Conservation (phyloP, 2,113 vertebrate species). For the Nematolebias whitei region DNA sequence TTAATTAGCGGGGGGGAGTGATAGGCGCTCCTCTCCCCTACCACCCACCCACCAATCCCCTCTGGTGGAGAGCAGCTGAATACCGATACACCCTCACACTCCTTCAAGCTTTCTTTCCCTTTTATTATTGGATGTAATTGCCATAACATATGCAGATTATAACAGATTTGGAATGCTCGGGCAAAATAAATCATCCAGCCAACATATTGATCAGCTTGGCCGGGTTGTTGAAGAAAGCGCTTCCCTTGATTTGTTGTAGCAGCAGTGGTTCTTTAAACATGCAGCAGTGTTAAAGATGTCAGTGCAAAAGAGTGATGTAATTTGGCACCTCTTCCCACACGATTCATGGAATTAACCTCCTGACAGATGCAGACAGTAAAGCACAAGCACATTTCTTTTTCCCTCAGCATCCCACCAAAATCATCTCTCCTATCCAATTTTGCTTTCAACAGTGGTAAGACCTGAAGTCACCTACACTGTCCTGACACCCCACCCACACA, state of each 20-base stretch:
- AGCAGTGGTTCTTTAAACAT: not conserved
- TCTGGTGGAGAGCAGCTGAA: conserved; percentile 45
- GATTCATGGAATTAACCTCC: conserved; percentile 54
- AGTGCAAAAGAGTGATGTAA: conserved; percentile 3
- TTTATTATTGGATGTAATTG: conserved; percentile 43
- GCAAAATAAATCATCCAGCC: conserved; percentile 11
- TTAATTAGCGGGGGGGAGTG: conserved; percentile 77
- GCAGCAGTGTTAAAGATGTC: not conserved
- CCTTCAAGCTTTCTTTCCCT: not conserved
- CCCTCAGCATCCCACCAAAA: conserved; percentile 33
- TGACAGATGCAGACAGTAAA: conserved; percentile 43
- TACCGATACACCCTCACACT: conserved; percentile 50
- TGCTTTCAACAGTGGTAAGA: conserved; percentile 37
- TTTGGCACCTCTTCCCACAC: conserved; percentile 30
- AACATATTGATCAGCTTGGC: conserved; percentile 10
- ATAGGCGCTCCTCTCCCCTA: conserved; percentile 55
- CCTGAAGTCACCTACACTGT: conserved; percentile 39
- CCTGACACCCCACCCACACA: conserved; percentile 51
- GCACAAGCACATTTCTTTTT: conserved; percentile 23
- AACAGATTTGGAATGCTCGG: conserved; percentile 8
- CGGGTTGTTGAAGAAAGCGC: conserved; percentile 18
- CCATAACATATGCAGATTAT: conserved; percentile 12
- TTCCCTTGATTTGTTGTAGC: not conserved
- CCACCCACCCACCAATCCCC: conserved; percentile 47
- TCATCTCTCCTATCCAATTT: conserved; percentile 3